Base-by-base conservation (phyloP, 2,888 invertebrate genomes). In the Digitonthophagus gazella region DNA sequence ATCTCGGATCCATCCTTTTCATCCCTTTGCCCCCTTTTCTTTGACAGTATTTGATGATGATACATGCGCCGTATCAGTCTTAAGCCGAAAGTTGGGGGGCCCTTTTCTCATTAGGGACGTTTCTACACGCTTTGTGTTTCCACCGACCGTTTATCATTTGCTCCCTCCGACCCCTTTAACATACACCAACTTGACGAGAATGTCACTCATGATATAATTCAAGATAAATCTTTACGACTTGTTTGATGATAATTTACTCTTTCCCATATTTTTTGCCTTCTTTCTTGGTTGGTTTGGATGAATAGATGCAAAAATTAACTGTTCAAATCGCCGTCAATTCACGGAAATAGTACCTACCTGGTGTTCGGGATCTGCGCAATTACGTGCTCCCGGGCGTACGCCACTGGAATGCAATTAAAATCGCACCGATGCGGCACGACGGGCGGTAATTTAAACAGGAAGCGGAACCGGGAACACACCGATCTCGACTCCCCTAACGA, bases 401-500 rank as follows among this genome's bases (percentile, higher is more conserved):
- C 61, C 61, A 61, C 61, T 61, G 18, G 61, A 61, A 61, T 61
- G 61, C 61, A 61, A 61, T 61, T 61, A 61, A 61, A 61, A 61
- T 61, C 18, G 61, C 19, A 18, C 61, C 61, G 61, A 20, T 18
- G 61, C 19, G 19, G 61, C 20, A 19, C 61, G 61, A n/a, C 28
- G 28, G 28, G 28, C 28, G 28, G 61, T 61, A 61, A 61, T 61
- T 61, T 61, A 61, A 61, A 18, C 61, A 44, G 28, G 28, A 44
- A 44, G 8, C 28, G 28, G 11, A 44, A 61, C 61, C 61, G 18
- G 61, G 61, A 18, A 20, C 20, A n/a, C 61, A 19, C 61, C n/a
- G 19, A 16, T 61, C 61, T 19, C 18, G 61, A 19, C 61, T n/a
- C 61, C n/a, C 61, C 20, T 14, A 18, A 5, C n/a, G 61, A 5